These are phyloP conservation scores for Globodera ellingtonae DNA, from an alignment of 1,140 invertebrate species.

Conservation along the genomic window DNA sequence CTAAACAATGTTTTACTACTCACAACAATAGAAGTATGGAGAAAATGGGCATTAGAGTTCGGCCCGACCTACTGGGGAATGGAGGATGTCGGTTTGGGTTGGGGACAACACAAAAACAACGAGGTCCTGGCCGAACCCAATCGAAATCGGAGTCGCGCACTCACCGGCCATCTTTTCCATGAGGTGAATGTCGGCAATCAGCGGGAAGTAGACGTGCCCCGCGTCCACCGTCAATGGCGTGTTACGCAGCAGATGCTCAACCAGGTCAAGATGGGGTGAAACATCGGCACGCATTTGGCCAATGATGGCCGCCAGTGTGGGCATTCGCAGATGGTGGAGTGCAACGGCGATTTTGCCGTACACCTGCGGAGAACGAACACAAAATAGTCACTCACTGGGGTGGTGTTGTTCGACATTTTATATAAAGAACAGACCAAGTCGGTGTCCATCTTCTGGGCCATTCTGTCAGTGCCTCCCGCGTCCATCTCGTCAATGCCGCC, in stretches of 20 bases:
- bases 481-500: background rate
- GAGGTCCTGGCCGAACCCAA: too few species aligned
- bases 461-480: constrained; percentile 6
- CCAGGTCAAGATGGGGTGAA: constrained; percentile 30
- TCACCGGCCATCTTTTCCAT: constrained; percentile 41
- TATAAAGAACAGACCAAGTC: constrained; percentile 17
- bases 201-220: constrained; percentile 40
- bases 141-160: background rate
- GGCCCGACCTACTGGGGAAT: too few species aligned
- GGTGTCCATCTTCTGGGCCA: constrained; percentile 16
- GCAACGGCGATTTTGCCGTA: constrained; percentile 32
- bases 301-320: constrained; percentile 40
- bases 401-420: too few species aligned
- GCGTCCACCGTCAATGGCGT: constrained; percentile 38
- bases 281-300: constrained; percentile 38
- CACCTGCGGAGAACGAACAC: constrained; percentile 26
- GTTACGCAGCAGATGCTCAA: constrained; percentile 33
- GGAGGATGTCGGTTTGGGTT: too few species aligned
- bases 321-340: constrained; percentile 34
- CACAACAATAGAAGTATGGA: background rate
- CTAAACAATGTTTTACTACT: constrained; percentile 16
- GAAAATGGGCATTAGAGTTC: too few species aligned
- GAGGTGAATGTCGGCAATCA: constrained; percentile 40
- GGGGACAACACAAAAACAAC: too few species aligned
- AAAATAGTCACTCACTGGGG: too few species aligned